These are phyloP conservation scores for Syrmaticus mikado DNA, from an alignment of 2,113 vertebrate genomes.

Conservation along the genomic window DNA sequence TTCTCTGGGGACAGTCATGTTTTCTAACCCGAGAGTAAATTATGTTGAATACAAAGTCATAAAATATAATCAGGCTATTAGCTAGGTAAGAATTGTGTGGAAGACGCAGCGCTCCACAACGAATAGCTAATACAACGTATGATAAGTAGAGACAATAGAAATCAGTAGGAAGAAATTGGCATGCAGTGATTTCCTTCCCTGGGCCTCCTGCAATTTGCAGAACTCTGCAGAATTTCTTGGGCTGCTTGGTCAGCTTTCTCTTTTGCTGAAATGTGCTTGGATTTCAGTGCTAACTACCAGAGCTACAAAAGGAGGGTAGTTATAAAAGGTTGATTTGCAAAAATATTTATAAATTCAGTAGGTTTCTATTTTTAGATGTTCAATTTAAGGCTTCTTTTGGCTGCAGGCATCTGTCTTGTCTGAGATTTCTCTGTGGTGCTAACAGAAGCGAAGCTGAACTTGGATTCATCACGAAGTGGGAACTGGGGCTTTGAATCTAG, in stretches of 20 bases:
- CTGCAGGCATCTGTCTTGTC: conserved; percentile 65
- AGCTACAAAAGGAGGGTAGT: conserved; percentile 32
- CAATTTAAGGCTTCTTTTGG: conserved; percentile 55
- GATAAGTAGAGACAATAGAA: conserved; percentile 51
- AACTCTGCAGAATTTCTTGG: conserved; percentile 59
- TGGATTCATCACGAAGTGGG: conserved; percentile 39
- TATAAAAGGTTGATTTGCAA: conserved; percentile 60
- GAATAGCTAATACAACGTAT: not conserved
- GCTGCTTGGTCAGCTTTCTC: conserved; percentile 57
- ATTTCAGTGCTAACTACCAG: conserved; percentile 41
- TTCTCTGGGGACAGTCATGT: conserved; percentile 54
- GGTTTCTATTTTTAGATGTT: conserved; percentile 58
- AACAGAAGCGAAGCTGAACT: conserved; percentile 50
- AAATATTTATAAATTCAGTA: conserved; percentile 53
- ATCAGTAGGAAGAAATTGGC: conserved; percentile 47
- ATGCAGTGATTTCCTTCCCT: conserved; percentile 35
- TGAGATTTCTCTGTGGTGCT: conserved; percentile 55
- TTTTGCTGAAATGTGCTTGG: conserved; percentile 45
- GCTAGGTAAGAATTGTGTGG: conserved; percentile 6
- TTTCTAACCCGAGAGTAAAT: conserved; percentile 70
- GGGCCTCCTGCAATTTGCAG: conserved; percentile 52
- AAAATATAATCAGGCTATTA: conserved; percentile 50
- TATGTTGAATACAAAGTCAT: conserved; percentile 37
- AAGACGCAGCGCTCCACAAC: not conserved
- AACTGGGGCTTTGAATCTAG: conserved; percentile 32